Base-by-base conservation (phyloP, 2,113 vertebrate genomes). In the Choloepus hoffmanni region DNA sequence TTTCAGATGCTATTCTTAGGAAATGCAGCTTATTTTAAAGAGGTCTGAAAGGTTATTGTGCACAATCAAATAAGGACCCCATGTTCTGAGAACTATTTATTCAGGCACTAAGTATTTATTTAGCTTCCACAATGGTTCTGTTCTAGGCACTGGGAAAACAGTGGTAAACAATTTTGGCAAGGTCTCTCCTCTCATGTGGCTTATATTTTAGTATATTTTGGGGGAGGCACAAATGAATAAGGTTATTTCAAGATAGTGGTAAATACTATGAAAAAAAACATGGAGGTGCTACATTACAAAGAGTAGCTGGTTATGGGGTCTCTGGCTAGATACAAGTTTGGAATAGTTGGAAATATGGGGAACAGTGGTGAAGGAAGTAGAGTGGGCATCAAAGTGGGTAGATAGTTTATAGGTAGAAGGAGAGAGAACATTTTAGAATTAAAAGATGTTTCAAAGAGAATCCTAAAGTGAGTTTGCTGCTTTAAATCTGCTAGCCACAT, bases 401-500 rank as follows among this genome's bases (percentile, higher is more conserved):
- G 28, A 74, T 7, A 33, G 76, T 92, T 50, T 70, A 36, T 14
- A 72, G 53, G n/a, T 63, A 85, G 30, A 72, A 60, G 24, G 13
- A 62, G 68, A 53, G 16, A n/a, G 21, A 81, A 82, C 58, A 86
- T 76, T 94, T 90, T 82, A 62, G 60, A 76, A 82, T 90, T 62
- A 62, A 86, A 90, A 82, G 23, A 10, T 85, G 19, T 53, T 93
- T 48, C 8, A 12, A 36, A 72, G 74, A 93, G 67, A 86, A 40
- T 33, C 16, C 3, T 15, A 79, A 45, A 58, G 60, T 68, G 24
- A 33, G 3, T 48, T 67, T 85, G 9, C 40, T 60, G 36, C 26
- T 43, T 93, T 81, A 23, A 73, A 43, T 67, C 40, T 82, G 55
- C 33, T 85, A 45, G 81, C 36, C 48, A n/a, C 6, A 10, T 72